Evolutionary conservation across 2,797 vertebrate genomes (phyloP).

Genomic region (Thalassophryne amazonica): DNA sequence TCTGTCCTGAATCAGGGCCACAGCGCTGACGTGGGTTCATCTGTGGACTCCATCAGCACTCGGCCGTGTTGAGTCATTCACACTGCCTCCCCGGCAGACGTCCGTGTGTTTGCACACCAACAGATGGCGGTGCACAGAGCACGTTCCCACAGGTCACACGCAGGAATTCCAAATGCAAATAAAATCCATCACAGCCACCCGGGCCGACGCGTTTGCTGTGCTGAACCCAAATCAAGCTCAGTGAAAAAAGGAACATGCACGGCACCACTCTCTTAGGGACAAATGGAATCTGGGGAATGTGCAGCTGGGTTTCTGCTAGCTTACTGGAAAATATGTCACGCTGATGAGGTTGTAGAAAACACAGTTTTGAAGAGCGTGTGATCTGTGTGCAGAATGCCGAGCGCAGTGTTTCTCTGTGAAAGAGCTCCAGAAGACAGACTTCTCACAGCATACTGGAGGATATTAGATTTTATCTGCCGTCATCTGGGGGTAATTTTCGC

Average conservation of each 20-base stretch:
- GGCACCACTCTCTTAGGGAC: constrained; percentile 18
- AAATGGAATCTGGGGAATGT: constrained; percentile 18
- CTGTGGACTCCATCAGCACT: not conserved
- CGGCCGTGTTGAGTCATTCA: constrained; percentile 17
- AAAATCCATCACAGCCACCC: constrained; percentile 64
- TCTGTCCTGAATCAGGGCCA: too few relatives aligned
- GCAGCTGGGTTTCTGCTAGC: not conserved
- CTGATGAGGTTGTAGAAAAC: constrained; percentile 1
- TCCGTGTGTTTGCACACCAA: constrained; percentile 60
- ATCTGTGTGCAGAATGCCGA: too few relatives aligned
- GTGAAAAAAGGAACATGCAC: constrained; percentile 8
- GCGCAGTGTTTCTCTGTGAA: too few relatives aligned
- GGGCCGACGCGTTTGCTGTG: constrained; percentile 35
- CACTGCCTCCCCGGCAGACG: constrained; percentile 13
- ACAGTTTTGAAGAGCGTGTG: not conserved
- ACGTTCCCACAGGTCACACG: constrained; percentile 62
- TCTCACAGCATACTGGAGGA: constrained; percentile 59
- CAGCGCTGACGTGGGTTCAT: too few relatives aligned
- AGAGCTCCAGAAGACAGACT: constrained; percentile 45
- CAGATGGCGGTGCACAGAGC: constrained; percentile 61
- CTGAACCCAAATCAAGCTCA: constrained; percentile 40
- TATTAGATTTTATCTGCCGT: constrained; percentile 80
- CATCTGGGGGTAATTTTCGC: constrained; percentile 75
- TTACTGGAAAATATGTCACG: constrained; percentile 1
- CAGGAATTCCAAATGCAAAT: constrained; percentile 67